Evolutionary conservation across 2,113 vertebrate genomes (phyloP).

Genomic region (Ictalurus punctatus): DNA sequence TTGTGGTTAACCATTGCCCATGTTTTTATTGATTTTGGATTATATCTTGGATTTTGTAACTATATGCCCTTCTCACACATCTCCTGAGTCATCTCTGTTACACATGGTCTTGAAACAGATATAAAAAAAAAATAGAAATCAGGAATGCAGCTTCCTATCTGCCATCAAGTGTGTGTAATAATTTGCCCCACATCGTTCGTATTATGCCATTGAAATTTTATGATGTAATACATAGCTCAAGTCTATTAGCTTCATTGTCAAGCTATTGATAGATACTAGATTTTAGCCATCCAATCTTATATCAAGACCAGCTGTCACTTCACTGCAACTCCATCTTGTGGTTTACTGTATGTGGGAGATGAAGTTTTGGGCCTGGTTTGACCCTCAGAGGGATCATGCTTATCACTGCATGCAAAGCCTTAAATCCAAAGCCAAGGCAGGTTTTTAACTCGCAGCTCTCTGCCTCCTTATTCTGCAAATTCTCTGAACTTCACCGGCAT

Average conservation of each 20-base stretch:
- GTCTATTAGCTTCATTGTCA: background rate
- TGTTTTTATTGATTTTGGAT: background rate
- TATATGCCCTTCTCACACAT: background rate
- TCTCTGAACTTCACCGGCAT: slow-evolving; percentile 38
- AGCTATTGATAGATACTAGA: background rate
- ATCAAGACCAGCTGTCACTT: background rate
- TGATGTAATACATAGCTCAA: background rate
- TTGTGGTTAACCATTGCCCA: background rate
- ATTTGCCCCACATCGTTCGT: background rate
- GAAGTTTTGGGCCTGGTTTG: background rate
- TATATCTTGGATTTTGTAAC: background rate
- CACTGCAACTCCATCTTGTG: slow-evolving; percentile 22
- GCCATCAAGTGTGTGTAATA: background rate
- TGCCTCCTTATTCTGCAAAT: slow-evolving; percentile 3
- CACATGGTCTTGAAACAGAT: background rate
- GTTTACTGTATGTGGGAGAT: slow-evolving; percentile 5
- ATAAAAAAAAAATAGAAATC: background rate
- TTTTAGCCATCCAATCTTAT: background rate
- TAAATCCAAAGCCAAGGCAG: slow-evolving; percentile 8
- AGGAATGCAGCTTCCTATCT: background rate
- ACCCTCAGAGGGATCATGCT: slow-evolving; percentile 17
- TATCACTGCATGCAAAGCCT: background rate
- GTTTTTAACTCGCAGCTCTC: slow-evolving; percentile 26
- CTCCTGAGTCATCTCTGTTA: background rate
- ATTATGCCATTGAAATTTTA: background rate